A percentile compares a stretch with the other conserved stretches of the same genome.
These are phyloP conservation scores for Lasioglossum malachurum DNA, from an alignment of 2,888 invertebrate species.

Conservation along the genomic window DNA sequence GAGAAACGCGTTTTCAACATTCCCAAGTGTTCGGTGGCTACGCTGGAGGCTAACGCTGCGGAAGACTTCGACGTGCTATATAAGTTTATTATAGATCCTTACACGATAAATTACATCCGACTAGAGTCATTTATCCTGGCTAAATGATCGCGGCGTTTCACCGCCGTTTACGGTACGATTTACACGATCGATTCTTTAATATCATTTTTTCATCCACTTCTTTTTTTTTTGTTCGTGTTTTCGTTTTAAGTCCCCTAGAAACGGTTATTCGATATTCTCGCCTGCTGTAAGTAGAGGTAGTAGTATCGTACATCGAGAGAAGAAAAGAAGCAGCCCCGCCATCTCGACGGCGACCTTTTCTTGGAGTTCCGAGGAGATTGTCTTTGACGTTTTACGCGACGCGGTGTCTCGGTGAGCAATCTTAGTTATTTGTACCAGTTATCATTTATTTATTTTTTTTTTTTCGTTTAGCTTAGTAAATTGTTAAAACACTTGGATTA, in stretches of 20 bases:
- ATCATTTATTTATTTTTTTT: background rate
- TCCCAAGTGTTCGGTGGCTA: constrained; percentile 49
- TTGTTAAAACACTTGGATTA: constrained; percentile 56
- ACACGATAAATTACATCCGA: constrained; percentile 66
- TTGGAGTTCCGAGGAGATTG: constrained; percentile 68
- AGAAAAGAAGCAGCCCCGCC: constrained; percentile 9
- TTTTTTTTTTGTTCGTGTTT: background rate
- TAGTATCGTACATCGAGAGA: constrained; percentile 62
- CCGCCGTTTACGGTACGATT: constrained; percentile 26
- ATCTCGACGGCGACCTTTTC: constrained; percentile 31
- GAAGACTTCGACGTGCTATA: constrained; percentile 73
- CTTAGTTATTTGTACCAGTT: constrained; percentile 67
- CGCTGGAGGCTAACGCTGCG: constrained; percentile 69
- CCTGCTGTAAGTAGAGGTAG: constrained; percentile 65
- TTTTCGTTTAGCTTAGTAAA: constrained; percentile 54
- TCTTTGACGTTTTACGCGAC: constrained; percentile 70
- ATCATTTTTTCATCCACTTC: background rate
- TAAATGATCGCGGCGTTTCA: constrained; percentile 25
- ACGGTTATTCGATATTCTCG: constrained; percentile 42
- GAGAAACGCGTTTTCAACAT: background rate
- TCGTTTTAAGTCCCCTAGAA: constrained; percentile 39
- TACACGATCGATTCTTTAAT: constrained; percentile 23
- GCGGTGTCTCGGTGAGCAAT: constrained; percentile 70
- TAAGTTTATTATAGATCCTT: constrained; percentile 68
- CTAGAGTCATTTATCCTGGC: constrained; percentile 43